A percentile compares a stretch with the other conserved stretches of the same genome.
phyloP scores from a whole-genome alignment of 2,888 invertebrate genomes.

The Nymphalis urticae region DNA sequence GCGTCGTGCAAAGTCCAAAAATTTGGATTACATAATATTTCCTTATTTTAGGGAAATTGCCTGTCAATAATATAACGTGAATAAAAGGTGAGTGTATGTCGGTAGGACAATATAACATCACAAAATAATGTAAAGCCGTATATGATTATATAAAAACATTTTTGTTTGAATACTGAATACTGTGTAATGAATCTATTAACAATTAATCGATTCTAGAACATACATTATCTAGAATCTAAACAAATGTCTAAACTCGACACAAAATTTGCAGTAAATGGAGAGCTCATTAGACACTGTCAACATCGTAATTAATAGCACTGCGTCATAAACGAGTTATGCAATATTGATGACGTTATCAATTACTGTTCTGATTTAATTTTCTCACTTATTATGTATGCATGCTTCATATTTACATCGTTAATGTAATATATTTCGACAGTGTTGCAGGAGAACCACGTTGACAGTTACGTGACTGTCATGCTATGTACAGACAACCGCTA shows the following conservation, averaged over 20 bases:
- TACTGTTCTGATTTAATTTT: constrained; percentile 27
- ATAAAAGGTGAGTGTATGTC: too few relatives aligned
- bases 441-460: not conserved
- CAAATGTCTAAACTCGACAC: constrained; percentile 4
- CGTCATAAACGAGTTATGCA: constrained; percentile 30
- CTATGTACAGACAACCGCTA: not conserved
- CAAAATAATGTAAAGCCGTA: too few relatives aligned
- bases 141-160: too few relatives aligned
- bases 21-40: too few relatives aligned
- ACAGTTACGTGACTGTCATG: constrained; percentile 4
- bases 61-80: too few relatives aligned
- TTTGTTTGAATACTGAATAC: too few relatives aligned
- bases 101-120: too few relatives aligned
- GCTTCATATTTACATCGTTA: constrained; percentile 11
- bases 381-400: constrained; percentile 17
- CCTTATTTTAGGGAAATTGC: too few relatives aligned
- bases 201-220: not conserved
- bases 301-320: constrained; percentile 30
- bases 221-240: not conserved
- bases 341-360: constrained; percentile 34
- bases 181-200: too few relatives aligned
- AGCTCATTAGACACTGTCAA: constrained; percentile 29
- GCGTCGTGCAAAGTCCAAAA: too few relatives aligned
- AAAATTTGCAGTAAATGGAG: constrained; percentile 21
- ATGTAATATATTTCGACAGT: constrained; percentile 8